A percentile compares a stretch with the other conserved stretches of the same genome.
These are phyloP conservation scores for Mustela nigripes DNA, from an alignment of 2,113 vertebrate species.

Conservation along the genomic window DNA sequence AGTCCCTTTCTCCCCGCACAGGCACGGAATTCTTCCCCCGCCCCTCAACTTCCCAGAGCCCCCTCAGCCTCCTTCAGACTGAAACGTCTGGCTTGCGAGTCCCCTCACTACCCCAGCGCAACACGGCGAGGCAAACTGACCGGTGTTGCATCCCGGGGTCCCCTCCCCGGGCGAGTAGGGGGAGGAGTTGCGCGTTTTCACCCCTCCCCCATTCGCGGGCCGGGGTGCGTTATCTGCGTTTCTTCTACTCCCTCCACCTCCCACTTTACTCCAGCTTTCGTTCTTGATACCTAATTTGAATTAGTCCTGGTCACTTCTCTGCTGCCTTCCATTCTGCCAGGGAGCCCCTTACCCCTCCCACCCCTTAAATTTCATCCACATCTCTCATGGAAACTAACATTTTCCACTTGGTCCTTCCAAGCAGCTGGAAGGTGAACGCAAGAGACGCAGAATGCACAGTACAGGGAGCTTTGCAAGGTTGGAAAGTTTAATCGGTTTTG, in stretches of 20 bases:
- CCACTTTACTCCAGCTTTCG: background rate
- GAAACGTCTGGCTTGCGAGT: background rate
- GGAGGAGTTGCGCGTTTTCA: background rate
- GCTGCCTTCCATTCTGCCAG: background rate
- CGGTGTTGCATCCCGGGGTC: background rate
- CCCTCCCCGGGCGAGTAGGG: too few relatives aligned
- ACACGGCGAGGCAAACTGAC: background rate
- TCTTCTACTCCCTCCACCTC: background rate
- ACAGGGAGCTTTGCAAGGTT: constrained; percentile 56
- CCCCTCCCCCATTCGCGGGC: background rate
- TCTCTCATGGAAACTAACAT: constrained; percentile 47
- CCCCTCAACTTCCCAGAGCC: background rate
- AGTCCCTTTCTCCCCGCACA: background rate
- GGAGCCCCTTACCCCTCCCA: background rate
- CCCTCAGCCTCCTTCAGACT: background rate
- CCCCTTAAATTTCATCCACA: background rate
- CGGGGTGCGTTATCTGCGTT: background rate
- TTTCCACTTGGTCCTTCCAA: constrained; percentile 57
- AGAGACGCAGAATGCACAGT: background rate
- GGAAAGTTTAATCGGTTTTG: constrained; percentile 55
- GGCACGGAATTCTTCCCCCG: background rate
- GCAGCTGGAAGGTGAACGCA: constrained; percentile 57
- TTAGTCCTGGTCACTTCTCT: background rate
- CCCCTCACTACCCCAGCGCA: background rate
- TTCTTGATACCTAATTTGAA: background rate